Evolutionary conservation across 1,140 invertebrate species (phyloP), one percentile per base, ranked within the genome.

Genomic region (Trichonephila clavipes): DNA sequence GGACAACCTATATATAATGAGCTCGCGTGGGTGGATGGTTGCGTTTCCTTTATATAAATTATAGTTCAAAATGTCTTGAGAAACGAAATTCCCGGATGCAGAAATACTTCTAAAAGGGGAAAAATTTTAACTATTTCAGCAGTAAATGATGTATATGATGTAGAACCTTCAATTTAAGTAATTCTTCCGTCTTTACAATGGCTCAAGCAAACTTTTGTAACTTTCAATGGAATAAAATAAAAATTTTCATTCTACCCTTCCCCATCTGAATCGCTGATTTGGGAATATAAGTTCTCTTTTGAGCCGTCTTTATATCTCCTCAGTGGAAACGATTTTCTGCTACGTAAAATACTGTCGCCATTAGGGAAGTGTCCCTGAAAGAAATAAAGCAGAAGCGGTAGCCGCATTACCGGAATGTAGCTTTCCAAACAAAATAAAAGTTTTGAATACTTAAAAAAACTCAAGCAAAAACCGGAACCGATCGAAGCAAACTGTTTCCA

Each of bases 241-340:
- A 14, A 51, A 58, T 58, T 77, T 24, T 24, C 58, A 89, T 21
- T 51, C 21, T 24, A 16, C n/a, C 10, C 16, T 44, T n/a, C 40
- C 5, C 58, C 44, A 28, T 90, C 16, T 51, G 58, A 90, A 90
- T 90, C 89, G 58, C 89, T 90, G 89, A 90, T 90, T 82, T 90
- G 89, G 72, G 89, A 58, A 62, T 62, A 59, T 90, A 82, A 82
- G 40, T 61, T 40, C n/a, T 21, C 58, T 61, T 62, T 58, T n/a
- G 69, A 82, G 58, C 58, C 58, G 16, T 62, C 40, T 90, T 82
- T 82, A 90, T 90, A 16, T 19, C 51, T 64, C 58, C 24, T 51
- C 59, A 10, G 64, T n/a, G 64, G 5, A 89, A 89, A 77, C 88
- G 66, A 89, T 89, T 89, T 77, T 89, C 64, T 58, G 59, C 66